Evolutionary conservation across 2,797 vertebrate species (phyloP), one percentile per base, ranked within the genome.

Genomic region (Pipistrellus pygmaeus): DNA sequence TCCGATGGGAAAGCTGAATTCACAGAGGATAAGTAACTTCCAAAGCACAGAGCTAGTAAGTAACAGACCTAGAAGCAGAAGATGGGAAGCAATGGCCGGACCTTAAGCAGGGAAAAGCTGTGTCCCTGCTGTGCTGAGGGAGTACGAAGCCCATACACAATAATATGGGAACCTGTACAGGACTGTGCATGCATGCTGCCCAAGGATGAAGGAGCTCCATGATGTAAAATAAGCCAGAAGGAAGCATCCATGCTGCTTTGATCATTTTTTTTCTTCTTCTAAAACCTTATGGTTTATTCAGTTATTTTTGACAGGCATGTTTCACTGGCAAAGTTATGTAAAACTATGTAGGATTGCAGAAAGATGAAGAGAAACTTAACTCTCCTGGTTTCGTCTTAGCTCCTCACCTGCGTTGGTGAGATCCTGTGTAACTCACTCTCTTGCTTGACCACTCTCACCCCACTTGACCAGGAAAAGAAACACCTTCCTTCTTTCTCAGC

Each of bases 401-500:
- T 44, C 66, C 35, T 51, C 77, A 83, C 0, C 85, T 73, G 30
- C 6, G 0, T 35, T 84, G 72, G 66, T 44, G 72, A 83, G 41
- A 72, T 51, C 41, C 46, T 69, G 32, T 11, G 14, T 32, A 57
- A 82, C 51, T 66, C 32, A 11, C 46, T 44, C n/a, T 68, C 87
- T 76, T 69, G 68, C 81, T 81, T 60, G 72, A 53, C 8, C 3
- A 15, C 27, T 80, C 44, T 62, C 60, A 30, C 41, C 17, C 23
- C 27, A 10, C 73, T 86, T 77, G 41, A 51, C 83, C 51, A 21
- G 55, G 44, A 69, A 94, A 81, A 87, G 69, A 41, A 80, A 80
- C 46, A 23, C 62, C 68, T 78, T 23, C 44, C 68, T 78, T 55
- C 38, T 78, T n/a, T 75, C 21, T 38, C 23, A 3, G 48, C 35